These are phyloP conservation scores for Hydrozoanthus tunicans DNA, from an alignment of 64 coral and sea anemone species.

Conservation along the genomic window DNA sequence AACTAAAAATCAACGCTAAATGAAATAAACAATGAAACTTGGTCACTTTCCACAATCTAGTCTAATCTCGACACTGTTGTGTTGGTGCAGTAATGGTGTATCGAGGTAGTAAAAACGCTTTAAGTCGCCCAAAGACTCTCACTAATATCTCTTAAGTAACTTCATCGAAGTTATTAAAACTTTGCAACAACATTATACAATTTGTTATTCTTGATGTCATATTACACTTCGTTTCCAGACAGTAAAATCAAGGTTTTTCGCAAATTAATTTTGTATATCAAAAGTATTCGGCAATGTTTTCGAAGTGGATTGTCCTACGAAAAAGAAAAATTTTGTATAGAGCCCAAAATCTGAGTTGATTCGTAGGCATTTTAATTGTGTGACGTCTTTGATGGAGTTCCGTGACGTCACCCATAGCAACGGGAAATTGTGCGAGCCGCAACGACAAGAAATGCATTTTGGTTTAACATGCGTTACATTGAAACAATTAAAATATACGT, in stretches of 20 bases:
- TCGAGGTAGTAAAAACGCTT: not conserved
- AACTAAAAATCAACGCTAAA: too few species aligned
- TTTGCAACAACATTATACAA: not conserved
- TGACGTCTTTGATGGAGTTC: not conserved
- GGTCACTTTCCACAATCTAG: too few species aligned
- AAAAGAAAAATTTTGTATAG: not conserved
- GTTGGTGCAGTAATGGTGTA: not conserved
- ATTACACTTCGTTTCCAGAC: not conserved
- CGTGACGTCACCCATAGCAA: not conserved
- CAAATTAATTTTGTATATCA: not conserved
- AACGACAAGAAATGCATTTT: not conserved
- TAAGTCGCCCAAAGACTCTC: not conserved
- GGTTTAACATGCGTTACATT: too few species aligned
- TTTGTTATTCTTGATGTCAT: not conserved
- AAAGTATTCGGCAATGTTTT: not conserved
- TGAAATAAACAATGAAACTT: too few species aligned
- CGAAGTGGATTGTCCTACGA: not conserved
- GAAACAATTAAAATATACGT: too few species aligned
- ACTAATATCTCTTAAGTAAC: not conserved
- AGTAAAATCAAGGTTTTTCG: not conserved
- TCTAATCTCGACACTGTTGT: too few species aligned
- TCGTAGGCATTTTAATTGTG: conserved; percentile 1
- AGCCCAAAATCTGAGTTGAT: not conserved
- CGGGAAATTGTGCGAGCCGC: not conserved
- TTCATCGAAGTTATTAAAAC: not conserved